Evolutionary conservation across 2,888 invertebrate species (phyloP).

Genomic region (Cephonodes hylas): DNA sequence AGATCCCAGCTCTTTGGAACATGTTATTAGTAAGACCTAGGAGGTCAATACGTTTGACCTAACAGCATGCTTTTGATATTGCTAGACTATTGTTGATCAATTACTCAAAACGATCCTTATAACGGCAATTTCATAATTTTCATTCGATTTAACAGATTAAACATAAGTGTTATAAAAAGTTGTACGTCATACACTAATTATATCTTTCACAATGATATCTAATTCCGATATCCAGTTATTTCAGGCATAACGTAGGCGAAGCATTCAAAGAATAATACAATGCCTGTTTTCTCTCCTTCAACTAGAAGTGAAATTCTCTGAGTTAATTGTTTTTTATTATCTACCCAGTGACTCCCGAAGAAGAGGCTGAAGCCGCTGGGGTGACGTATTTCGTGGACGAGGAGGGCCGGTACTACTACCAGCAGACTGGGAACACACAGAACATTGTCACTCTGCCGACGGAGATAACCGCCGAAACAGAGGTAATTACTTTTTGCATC

Average conservation of each 20-base stretch:
- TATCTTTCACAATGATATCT: too few relatives aligned
- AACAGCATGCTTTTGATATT: background rate
- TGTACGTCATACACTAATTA: too few relatives aligned
- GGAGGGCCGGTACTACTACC: slow-evolving; percentile 91
- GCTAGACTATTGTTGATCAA: background rate
- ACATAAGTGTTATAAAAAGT: too few relatives aligned
- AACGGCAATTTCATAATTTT: too few relatives aligned
- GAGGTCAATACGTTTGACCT: background rate
- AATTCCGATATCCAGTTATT: too few relatives aligned
- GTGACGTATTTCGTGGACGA: slow-evolving; percentile 91
- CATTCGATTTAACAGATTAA: too few relatives aligned
- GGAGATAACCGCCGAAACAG: slow-evolving; percentile 43
- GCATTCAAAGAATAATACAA: too few relatives aligned
- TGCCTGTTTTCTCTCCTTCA: too few relatives aligned
- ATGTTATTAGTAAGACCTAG: background rate
- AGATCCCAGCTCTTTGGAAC: background rate
- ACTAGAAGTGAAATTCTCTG: too few relatives aligned
- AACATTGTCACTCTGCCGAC: slow-evolving; percentile 83
- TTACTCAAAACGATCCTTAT: background rate
- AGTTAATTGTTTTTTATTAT: background rate
- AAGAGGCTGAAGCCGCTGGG: slow-evolving; percentile 41
- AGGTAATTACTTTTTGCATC: too few relatives aligned
- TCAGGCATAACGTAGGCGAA: too few relatives aligned
- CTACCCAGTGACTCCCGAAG: slow-evolving; percentile 38
- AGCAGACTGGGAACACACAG: slow-evolving; percentile 84